Base-by-base conservation (phyloP, 2,888 invertebrate genomes). In the Platypus cylindrus region DNA sequence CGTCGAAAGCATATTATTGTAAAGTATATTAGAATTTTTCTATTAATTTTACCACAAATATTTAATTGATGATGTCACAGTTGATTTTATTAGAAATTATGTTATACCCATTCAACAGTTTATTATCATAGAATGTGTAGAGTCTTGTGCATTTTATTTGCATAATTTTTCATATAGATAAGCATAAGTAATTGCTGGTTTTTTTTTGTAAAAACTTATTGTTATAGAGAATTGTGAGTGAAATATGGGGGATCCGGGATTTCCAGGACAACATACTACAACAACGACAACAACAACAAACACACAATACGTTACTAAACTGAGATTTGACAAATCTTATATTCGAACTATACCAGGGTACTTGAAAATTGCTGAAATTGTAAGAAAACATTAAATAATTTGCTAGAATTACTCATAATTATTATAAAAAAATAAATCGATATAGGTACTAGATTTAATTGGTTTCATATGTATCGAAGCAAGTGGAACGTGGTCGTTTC, bases 381-480 rank as follows among this genome's bases (percentile, higher is more conserved):
- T 85, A 64, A 74, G 79, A 68, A n/a, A n/a, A n/a, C n/a, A n/a
- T n/a, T n/a, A n/a, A n/a, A n/a, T n/a, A n/a, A n/a, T n/a, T n/a
- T n/a, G n/a, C n/a, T n/a, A n/a, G n/a, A n/a, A n/a, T n/a, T n/a
- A n/a, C n/a, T n/a, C n/a, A n/a, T n/a, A n/a, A n/a, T n/a, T 20
- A 20, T 5, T 8, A 30, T 8, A 12, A 5, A n/a, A 30, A 20
- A 5, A 25, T 14, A 7, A 18, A 23, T 28, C 27, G n/a, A 66
- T 66, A 23, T 62, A 83, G 83, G 58, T 66, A 1, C 59, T 75
- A 47, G 76, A 78, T 59, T 60, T 84, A 15, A 49, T 87, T 32
- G 85, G 85, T 4, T 89, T 90, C 61, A 80, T 90, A 48, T 82
- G 80, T 58, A 75, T 86, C 41, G 72, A 78, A 52, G 68, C 71